These are phyloP conservation scores for Trichacis sp. DNA, from an alignment of 2,888 invertebrate genomes.

Conservation along the genomic window DNA sequence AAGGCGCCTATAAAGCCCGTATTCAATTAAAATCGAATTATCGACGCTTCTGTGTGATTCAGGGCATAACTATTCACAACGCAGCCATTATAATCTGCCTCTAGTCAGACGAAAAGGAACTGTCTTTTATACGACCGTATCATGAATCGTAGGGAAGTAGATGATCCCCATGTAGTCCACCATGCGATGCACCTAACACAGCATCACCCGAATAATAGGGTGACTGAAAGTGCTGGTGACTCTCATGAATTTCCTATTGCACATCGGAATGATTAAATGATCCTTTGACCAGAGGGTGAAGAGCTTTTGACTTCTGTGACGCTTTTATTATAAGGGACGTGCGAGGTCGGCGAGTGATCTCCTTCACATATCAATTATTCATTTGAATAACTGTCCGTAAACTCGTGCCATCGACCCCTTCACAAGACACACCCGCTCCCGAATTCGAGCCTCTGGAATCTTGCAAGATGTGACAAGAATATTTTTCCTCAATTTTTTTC, in stretches of 20 bases:
- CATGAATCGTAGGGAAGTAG: constrained; percentile 24
- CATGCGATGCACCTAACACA: constrained; percentile 17
- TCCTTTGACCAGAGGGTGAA: constrained; percentile 45
- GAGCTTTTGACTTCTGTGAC: constrained; percentile 52
- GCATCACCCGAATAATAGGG: constrained; percentile 29
- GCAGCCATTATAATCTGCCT: constrained; percentile 43
- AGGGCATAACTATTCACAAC: constrained; percentile 49
- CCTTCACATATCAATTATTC: constrained; percentile 58
- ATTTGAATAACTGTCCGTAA: constrained; percentile 54
- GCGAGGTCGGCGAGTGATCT: constrained; percentile 20
- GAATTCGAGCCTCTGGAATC: constrained; percentile 8
- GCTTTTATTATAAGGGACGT: constrained; percentile 34
- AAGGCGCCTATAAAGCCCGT: constrained; percentile 41
- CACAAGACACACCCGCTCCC: constrained; percentile 15
- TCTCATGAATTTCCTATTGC: constrained; percentile 64
- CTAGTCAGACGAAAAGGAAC: constrained; percentile 38
- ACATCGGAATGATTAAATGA: constrained; percentile 58
- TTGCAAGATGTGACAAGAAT: constrained; percentile 18
- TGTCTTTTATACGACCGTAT: constrained; percentile 44
- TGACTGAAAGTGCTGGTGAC: constrained; percentile 33
- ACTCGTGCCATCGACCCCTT: constrained; percentile 21
- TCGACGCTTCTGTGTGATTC: constrained; percentile 54
- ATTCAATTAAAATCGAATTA: constrained; percentile 67
- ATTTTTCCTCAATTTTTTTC: constrained; percentile 20
- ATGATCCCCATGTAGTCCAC: constrained; percentile 23